These are phyloP conservation scores for Asarcornis scutulata DNA, from an alignment of 2,113 vertebrate species.

Conservation along the genomic window DNA sequence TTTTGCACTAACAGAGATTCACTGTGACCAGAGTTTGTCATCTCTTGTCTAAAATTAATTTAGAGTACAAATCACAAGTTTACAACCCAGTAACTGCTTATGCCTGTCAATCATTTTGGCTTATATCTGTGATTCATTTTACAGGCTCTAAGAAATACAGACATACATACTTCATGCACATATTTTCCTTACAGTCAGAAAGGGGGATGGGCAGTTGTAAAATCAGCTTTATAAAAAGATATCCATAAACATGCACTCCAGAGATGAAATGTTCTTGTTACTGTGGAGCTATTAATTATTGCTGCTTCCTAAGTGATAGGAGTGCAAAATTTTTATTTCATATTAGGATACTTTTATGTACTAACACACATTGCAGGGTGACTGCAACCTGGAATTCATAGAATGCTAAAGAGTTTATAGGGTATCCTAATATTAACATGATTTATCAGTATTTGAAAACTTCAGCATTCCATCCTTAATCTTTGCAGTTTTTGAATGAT, in stretches of 20 bases:
- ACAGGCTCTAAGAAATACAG: neutral
- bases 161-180: neutral
- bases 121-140: slow-evolving; percentile 4
- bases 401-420: neutral
- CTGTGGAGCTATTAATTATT: neutral
- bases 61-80: slow-evolving; percentile 6
- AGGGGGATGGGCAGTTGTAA: neutral
- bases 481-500: slow-evolving; percentile 8
- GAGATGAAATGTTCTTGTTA: slow-evolving; percentile 1
- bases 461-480: neutral
- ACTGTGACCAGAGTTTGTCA: neutral
- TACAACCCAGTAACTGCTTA: neutral
- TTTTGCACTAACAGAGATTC: neutral
- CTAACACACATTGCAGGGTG: neutral
- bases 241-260: neutral
- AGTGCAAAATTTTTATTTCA: slow-evolving; percentile 20
- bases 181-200: neutral
- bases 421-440: slow-evolving; percentile 1
- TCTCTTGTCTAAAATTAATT: slow-evolving; percentile 13
- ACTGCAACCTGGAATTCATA: neutral
- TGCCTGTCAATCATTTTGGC: neutral
- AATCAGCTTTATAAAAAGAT: slow-evolving; percentile 16
- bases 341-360: neutral
- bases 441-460: slow-evolving; percentile 15
- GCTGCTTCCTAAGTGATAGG: neutral